These are phyloP conservation scores for Trachelus troglodyta DNA, from an alignment of 2,888 invertebrate genomes.

Conservation along the genomic window DNA sequence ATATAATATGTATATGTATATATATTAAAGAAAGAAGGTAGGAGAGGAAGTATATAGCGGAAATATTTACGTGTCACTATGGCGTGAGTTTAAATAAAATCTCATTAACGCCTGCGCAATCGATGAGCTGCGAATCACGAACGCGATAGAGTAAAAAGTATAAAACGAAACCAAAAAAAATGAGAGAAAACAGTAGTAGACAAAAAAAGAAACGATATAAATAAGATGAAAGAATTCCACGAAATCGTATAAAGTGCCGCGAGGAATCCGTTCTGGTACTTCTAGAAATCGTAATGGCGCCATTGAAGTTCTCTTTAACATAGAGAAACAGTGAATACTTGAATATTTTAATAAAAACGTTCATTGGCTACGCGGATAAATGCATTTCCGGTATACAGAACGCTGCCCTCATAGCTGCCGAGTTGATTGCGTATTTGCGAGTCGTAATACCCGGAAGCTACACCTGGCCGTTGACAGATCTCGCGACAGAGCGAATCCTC, in stretches of 20 bases:
- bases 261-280: background rate
- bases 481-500: background rate
- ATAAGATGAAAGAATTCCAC: background rate
- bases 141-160: background rate
- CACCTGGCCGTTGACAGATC: background rate
- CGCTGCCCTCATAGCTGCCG: background rate
- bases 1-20: slow-evolving; percentile 17
- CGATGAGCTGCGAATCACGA: background rate
- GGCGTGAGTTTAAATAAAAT: background rate
- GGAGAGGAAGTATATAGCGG: background rate
- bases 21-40: slow-evolving; percentile 4
- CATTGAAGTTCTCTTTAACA: background rate
- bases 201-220: slow-evolving; percentile 3
- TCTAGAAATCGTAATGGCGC: background rate
- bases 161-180: background rate
- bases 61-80: background rate
- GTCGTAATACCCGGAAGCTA: background rate
- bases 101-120: background rate
- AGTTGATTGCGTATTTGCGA: background rate
- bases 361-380: background rate
- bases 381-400: background rate
- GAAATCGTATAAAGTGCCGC: background rate
- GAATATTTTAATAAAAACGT: background rate
- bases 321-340: background rate
- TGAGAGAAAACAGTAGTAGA: slow-evolving; percentile 12